phyloP scores from a whole-genome alignment of 2,113 vertebrate genomes.

The Podilymbus podiceps region DNA sequence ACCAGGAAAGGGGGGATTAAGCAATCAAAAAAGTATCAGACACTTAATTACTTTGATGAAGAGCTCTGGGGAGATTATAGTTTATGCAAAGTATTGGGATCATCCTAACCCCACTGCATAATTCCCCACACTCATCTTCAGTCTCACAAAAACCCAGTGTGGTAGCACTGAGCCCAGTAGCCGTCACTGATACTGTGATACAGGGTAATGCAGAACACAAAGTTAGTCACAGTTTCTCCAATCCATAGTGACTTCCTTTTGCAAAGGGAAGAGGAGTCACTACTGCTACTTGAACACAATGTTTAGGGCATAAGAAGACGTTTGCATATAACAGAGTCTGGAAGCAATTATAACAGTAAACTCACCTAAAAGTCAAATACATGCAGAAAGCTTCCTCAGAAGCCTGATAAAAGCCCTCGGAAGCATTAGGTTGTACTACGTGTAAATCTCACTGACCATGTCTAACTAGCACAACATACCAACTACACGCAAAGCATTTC shows the following conservation, averaged over 20 bases:
- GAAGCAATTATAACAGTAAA: constrained; percentile 6
- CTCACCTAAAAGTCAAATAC: background rate
- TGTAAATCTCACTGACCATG: background rate
- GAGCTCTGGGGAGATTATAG: background rate
- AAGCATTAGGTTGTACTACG: background rate
- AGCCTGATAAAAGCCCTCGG: background rate
- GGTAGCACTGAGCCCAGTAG: background rate
- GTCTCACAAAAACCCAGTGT: background rate
- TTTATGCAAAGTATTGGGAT: background rate
- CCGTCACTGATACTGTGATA: background rate
- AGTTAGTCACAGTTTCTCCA: background rate
- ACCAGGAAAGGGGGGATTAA: constrained; percentile 9
- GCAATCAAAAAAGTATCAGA: constrained; percentile 33
- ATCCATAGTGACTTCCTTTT: background rate
- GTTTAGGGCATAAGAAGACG: background rate
- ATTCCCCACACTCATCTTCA: background rate
- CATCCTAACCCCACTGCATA: background rate
- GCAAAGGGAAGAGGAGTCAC: background rate
- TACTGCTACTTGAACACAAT: background rate
- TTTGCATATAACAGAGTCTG: background rate
- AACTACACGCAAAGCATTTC: background rate
- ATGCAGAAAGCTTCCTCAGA: background rate
- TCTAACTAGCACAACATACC: background rate
- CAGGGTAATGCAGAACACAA: background rate
- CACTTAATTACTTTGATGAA: constrained; percentile 14